Conservation (phyloP, 1,140 invertebrate genomes). For the Ceratosolen solmsi region DNA sequence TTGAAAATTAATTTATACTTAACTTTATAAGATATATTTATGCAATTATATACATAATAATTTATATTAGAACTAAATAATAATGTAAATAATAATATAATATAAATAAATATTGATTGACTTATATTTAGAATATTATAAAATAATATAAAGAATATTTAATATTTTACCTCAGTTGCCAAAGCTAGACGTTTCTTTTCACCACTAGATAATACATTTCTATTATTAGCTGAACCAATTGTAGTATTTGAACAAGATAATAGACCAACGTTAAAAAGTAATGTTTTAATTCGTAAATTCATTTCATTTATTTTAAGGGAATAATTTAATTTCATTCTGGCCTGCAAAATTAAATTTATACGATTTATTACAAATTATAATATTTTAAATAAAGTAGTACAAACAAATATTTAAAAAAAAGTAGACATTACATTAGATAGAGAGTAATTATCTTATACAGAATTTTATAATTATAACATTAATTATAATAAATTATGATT, state of each 20-base stretch:
- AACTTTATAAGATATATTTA: background rate
- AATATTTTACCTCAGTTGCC: constrained; percentile 84
- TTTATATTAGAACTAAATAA: too few relatives aligned
- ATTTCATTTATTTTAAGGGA: constrained; percentile 76
- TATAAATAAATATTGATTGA: too few relatives aligned
- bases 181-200: constrained; percentile 95
- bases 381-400: background rate
- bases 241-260: constrained; percentile 79
- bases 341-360: constrained; percentile 72
- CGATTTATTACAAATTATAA: too few relatives aligned
- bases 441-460: too few relatives aligned
- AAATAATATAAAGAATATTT: too few relatives aligned
- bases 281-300: constrained; percentile 79
- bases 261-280: constrained; percentile 84
- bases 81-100: too few relatives aligned
- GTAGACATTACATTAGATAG: too few relatives aligned
- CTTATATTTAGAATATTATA: too few relatives aligned
- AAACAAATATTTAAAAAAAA: too few relatives aligned
- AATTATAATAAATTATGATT: too few relatives aligned
- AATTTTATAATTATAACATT: too few relatives aligned
- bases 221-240: constrained; percentile 82
- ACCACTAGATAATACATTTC: constrained; percentile 93
- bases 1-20: background rate
- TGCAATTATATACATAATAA: too few relatives aligned
- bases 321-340: constrained; percentile 85